Percentiles rank a stretch among this genome's conserved stretches.
These are phyloP conservation scores for Diloba caeruleocephala DNA, from an alignment of 2,888 invertebrate species.

Conservation along the genomic window DNA sequence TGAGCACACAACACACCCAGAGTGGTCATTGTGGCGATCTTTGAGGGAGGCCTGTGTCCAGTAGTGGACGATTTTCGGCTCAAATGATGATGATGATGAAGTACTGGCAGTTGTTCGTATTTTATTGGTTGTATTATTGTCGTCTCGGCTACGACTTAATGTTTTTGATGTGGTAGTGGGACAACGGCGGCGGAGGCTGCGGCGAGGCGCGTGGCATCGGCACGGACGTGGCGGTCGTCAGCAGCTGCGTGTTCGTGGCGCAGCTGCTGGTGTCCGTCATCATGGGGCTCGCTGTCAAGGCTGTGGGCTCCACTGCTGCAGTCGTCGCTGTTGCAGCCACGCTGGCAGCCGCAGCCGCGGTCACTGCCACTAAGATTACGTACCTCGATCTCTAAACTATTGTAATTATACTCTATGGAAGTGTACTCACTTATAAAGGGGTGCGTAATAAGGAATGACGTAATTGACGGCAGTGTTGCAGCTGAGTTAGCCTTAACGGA, in stretches of 20 bases:
- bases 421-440: too few species aligned
- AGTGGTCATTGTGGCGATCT: too few species aligned
- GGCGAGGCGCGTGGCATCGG: slow-evolving; percentile 95
- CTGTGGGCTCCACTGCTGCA: slow-evolving; percentile 95
- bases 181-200: slow-evolving; percentile 79
- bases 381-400: slow-evolving; percentile 93
- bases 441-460: too few species aligned
- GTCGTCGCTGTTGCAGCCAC: slow-evolving; percentile 96
- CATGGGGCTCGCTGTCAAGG: slow-evolving; percentile 95
- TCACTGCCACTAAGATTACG: slow-evolving; percentile 95
- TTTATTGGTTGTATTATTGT: too few species aligned
- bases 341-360: slow-evolving; percentile 95
- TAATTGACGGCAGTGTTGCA: too few species aligned
- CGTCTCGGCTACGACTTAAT: not conserved
- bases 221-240: slow-evolving; percentile 98
- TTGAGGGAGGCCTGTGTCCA: too few species aligned
- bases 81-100: too few species aligned
- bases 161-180: slow-evolving; percentile 72
- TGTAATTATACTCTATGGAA: not conserved
- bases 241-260: slow-evolving; percentile 98
- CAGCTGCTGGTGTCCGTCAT: slow-evolving; percentile 96
- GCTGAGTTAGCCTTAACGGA: too few species aligned
- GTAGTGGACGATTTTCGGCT: too few species aligned
- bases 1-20: too few species aligned
- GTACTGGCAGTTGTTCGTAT: too few species aligned